Conservation (phyloP, 2,113 vertebrate species). For the Prionailurus viverrinus region DNA sequence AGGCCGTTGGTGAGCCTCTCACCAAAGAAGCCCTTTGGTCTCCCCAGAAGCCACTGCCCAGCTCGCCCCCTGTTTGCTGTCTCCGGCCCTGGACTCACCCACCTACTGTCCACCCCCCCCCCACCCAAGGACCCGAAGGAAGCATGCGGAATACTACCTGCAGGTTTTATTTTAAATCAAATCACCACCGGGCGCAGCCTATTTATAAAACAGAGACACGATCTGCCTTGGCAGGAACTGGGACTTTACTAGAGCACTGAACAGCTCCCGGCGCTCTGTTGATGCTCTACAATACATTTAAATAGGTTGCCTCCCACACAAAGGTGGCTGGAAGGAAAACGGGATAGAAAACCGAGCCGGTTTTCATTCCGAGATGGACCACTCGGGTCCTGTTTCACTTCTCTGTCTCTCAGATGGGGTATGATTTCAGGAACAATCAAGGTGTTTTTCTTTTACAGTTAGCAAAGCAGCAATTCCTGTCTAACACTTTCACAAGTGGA, state of each 20-base stretch:
- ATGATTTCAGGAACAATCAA: neutral
- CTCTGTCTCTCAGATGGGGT: neutral
- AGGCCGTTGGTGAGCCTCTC: neutral
- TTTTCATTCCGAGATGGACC: conserved; percentile 18
- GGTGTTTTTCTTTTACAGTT: neutral
- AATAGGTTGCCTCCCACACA: neutral
- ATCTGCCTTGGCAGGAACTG: conserved; percentile 51
- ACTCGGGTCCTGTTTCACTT: neutral
- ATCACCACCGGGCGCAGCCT: neutral
- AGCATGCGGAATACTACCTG: neutral
- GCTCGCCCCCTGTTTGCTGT: neutral
- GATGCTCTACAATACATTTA: neutral
- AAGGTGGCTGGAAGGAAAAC: neutral
- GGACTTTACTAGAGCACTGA: conserved; percentile 22
- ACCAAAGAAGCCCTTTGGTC: neutral
- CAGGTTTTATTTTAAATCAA: conserved; percentile 28
- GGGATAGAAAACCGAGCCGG: neutral
- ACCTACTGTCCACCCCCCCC: too few species aligned
- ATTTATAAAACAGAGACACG: conserved; percentile 12
- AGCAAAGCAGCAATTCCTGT: neutral
- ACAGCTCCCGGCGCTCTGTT: neutral
- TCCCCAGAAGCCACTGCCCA: neutral
- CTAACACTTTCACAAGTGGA: neutral
- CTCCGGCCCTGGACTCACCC: neutral
- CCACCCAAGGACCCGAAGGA: neutral